Conservation (phyloP, 2,113 vertebrate species). For the Myiagra hebetior region DNA sequence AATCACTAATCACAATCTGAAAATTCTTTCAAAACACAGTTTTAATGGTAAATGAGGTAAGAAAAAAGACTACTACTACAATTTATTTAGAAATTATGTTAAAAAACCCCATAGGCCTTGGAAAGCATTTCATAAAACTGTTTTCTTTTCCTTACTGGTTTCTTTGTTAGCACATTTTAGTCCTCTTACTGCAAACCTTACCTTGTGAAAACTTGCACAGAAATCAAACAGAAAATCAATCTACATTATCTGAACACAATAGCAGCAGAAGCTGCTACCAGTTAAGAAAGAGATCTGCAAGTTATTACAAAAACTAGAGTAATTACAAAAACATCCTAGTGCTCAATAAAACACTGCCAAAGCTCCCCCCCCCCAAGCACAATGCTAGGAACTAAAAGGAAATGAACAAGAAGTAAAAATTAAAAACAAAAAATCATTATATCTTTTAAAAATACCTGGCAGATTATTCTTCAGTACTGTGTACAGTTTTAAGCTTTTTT, state of each 20-base stretch:
- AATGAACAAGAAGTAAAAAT: background rate
- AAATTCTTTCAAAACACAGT: background rate
- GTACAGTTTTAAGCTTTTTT: background rate
- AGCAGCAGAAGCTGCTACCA: background rate
- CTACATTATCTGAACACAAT: background rate
- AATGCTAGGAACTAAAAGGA: background rate
- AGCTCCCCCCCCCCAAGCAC: background rate
- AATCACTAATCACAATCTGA: background rate
- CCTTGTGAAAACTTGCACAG: background rate
- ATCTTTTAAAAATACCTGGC: background rate
- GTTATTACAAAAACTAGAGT: background rate
- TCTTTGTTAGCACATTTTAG: background rate
- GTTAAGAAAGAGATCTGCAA: background rate
- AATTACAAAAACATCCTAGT: background rate
- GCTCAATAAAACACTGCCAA: background rate
- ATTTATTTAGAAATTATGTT: background rate
- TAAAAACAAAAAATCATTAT: background rate
- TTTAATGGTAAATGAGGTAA: background rate
- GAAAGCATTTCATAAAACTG: background rate
- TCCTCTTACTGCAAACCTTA: background rate
- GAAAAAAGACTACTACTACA: background rate
- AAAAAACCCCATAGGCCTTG: background rate
- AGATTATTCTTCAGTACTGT: background rate
- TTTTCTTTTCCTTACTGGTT: background rate
- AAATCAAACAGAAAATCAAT: background rate